Conservation (phyloP, 92 coral and sea anemone species). For the Chrysogorgia sp. region DNA sequence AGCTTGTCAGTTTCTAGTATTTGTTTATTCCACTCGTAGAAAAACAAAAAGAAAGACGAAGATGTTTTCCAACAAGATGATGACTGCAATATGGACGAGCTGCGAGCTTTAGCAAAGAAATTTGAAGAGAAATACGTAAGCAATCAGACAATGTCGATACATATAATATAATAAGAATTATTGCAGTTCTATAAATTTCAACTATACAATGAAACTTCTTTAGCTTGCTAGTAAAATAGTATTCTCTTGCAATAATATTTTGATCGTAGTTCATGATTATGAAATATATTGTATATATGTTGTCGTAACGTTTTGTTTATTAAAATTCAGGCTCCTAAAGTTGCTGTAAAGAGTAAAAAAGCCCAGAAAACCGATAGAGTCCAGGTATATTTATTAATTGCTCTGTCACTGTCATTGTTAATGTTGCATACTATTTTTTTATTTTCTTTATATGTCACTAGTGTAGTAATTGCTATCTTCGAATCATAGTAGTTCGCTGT, state of each 20-base stretch:
- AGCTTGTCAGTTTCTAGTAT: background rate
- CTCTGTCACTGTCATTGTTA: background rate
- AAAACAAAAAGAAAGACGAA: constrained; percentile 67
- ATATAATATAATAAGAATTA: no score
- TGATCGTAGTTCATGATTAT: no score
- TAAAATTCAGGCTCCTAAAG: constrained; percentile 35
- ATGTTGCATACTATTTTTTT: background rate
- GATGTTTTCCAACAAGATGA: constrained; percentile 65
- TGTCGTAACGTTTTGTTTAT: background rate
- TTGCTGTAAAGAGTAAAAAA: constrained; percentile 30
- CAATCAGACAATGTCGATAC: no score
- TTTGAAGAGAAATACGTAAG: constrained; percentile 99
- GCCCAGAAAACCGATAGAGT: constrained; percentile 28
- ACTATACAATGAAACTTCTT: background rate
- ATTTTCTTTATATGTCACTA: no score
- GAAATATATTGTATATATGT: no score
- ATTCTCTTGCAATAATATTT: background rate
- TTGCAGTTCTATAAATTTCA: background rate
- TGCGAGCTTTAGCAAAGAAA: constrained; percentile 87
- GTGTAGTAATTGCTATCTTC: no score
- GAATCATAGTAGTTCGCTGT: no score
- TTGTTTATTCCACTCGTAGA: constrained; percentile 39
- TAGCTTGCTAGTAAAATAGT: background rate
- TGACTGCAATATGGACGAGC: constrained; percentile 78
- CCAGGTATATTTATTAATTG: constrained; percentile 14